A percentile compares a stretch with the other conserved stretches of the same genome.
These are phyloP conservation scores for Dreissena rostriformis DNA, from an alignment of 1,140 invertebrate genomes.

Conservation along the genomic window DNA sequence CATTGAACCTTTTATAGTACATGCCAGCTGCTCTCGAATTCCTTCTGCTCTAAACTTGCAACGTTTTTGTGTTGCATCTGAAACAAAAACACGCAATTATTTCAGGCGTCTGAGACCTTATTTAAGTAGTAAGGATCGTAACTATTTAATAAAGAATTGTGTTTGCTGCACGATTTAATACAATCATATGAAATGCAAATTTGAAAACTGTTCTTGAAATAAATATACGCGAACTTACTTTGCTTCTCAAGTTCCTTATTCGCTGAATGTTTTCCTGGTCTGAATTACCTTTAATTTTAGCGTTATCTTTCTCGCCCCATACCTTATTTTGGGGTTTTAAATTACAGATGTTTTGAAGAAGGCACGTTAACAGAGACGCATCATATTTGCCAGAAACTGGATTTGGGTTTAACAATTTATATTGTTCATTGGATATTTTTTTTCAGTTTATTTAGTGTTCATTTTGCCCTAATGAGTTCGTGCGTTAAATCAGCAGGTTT, in stretches of 20 bases:
- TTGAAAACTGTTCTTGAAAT: no score
- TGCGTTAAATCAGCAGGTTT: not conserved
- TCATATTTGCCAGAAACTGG: not conserved
- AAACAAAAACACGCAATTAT: no score
- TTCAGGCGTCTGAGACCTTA: no score
- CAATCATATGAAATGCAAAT: no score
- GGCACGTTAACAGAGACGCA: not conserved
- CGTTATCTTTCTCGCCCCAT: not conserved
- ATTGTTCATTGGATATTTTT: not conserved
- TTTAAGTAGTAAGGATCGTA: no score
- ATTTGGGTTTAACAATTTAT: not conserved
- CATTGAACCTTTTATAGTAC: no score
- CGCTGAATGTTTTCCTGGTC: not conserved
- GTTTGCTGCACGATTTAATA: no score
- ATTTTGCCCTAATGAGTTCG: not conserved
- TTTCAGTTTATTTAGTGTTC: not conserved
- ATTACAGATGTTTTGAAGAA: not conserved
- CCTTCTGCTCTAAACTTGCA: no score
- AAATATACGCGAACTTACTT: no score
- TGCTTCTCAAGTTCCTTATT: not conserved
- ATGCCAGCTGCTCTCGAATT: no score
- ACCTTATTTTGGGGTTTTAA: not conserved
- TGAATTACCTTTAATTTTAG: not conserved
- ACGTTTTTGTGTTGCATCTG: no score
- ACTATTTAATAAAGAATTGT: no score